Evolutionary conservation across 2,113 vertebrate species (phyloP).

Genomic region (Camelus dromedarius): DNA sequence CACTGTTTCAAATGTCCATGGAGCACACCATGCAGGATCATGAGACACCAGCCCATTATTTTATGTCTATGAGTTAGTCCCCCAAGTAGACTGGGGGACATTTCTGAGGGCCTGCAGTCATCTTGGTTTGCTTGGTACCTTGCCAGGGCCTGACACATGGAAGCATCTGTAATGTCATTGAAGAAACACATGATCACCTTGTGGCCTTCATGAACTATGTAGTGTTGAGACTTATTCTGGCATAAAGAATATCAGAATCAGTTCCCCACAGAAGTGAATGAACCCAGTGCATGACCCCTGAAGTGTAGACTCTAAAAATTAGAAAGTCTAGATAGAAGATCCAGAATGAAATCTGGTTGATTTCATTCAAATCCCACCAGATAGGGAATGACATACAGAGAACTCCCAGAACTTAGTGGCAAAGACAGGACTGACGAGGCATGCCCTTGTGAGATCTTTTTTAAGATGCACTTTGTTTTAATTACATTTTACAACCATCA

Average conservation of each 20-base stretch:
- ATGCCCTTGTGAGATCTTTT: conserved; percentile 14
- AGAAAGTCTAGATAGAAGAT: not conserved
- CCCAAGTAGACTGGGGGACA: not conserved
- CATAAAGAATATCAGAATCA: conserved; percentile 23
- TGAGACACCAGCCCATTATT: not conserved
- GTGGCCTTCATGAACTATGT: not conserved
- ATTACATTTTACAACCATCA: conserved; percentile 59
- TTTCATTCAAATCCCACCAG: conserved; percentile 5
- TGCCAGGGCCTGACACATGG: not conserved
- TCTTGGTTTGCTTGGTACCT: not conserved
- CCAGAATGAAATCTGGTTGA: too few relatives aligned
- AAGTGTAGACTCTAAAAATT: conserved; percentile 18
- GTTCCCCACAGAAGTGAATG: not conserved
- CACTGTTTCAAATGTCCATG: not conserved
- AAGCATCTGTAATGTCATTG: not conserved
- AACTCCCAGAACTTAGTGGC: conserved; percentile 19
- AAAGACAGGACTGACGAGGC: conserved; percentile 36
- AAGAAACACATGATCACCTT: conserved; percentile 4
- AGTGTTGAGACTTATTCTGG: not conserved
- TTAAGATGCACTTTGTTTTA: conserved; percentile 42
- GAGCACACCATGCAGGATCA: not conserved
- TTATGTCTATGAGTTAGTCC: not conserved
- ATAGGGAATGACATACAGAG: not conserved
- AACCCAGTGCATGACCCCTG: not conserved
- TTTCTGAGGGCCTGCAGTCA: not conserved